Percentiles rank a stretch among this genome's conserved stretches.
phyloP scores from a whole-genome alignment of 2,113 vertebrate species.

The Emydura subglobosa region DNA sequence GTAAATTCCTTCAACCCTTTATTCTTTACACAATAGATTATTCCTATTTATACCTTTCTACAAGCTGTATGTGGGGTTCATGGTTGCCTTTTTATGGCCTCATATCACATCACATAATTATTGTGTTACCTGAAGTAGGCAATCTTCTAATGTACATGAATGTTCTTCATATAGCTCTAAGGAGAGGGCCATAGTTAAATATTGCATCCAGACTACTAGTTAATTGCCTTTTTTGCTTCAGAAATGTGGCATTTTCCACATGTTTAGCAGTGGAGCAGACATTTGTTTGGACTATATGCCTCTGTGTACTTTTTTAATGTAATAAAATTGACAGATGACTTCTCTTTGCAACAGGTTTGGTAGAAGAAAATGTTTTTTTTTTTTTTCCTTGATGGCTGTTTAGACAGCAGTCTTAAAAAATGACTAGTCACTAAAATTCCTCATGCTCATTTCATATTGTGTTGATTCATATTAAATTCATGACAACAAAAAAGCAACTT shows the following conservation, averaged over 20 bases:
- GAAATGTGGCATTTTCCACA: slow-evolving; percentile 73
- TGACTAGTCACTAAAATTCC: slow-evolving; percentile 85
- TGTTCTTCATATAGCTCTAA: slow-evolving; percentile 13
- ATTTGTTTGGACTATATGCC: slow-evolving; percentile 78
- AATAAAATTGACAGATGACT: slow-evolving; percentile 85
- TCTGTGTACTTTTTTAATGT: slow-evolving; percentile 80
- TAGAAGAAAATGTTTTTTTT: slow-evolving; percentile 74
- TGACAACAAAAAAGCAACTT: slow-evolving; percentile 85
- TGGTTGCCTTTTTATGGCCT: not conserved
- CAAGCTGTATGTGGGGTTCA: fast-evolving
- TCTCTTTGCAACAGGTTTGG: slow-evolving; percentile 84
- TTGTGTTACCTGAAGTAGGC: slow-evolving; percentile 12
- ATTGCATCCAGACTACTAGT: slow-evolving; percentile 43
- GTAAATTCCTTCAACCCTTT: not conserved
- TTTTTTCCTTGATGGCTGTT: slow-evolving; percentile 76
- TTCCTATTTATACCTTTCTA: fast-evolving
- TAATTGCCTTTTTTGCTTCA: slow-evolving; percentile 48
- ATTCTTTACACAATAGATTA: not conserved
- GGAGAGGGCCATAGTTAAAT: slow-evolving; percentile 59
- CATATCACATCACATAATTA: not conserved
- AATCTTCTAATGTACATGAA: not conserved
- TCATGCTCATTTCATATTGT: slow-evolving; percentile 84
- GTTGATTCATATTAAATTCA: slow-evolving; percentile 87
- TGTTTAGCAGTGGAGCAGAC: slow-evolving; percentile 77
- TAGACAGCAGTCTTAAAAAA: slow-evolving; percentile 84